These are phyloP conservation scores for Marronus borbonicus DNA, from an alignment of 2,888 invertebrate genomes.

Conservation along the genomic window DNA sequence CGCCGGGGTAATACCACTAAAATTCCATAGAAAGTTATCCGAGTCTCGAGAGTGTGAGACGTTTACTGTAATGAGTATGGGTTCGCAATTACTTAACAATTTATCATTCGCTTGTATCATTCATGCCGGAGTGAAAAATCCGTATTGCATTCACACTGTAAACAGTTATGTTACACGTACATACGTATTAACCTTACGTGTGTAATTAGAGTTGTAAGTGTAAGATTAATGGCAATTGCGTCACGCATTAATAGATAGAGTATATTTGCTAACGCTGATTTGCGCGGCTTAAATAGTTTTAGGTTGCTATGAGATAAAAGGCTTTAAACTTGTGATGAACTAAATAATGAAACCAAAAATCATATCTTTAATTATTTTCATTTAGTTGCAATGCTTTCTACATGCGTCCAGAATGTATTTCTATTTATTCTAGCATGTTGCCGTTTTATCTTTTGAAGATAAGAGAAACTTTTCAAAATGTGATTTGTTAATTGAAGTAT, in stretches of 20 bases:
- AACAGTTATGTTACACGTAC: constrained; percentile 18
- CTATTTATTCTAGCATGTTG: no score
- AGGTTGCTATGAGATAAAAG: no score
- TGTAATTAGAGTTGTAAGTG: constrained; percentile 32
- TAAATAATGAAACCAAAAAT: no score
- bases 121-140: constrained; percentile 29
- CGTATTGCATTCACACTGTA: constrained; percentile 23
- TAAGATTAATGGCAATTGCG: constrained; percentile 10
- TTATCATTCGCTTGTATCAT: constrained; percentile 43
- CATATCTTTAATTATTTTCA: no score
- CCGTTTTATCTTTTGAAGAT: no score
- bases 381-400: no score
- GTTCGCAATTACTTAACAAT: constrained; percentile 48
- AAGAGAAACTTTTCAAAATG: no score
- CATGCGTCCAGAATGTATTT: no score
- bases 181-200: background rate
- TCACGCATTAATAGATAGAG: background rate
- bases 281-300: no score
- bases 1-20: constrained; percentile 37
- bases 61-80: constrained; percentile 29
- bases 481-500: no score
- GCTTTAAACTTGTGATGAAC: no score
- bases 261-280: background rate
- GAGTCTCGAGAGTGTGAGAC: constrained; percentile 9
- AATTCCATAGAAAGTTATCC: constrained; percentile 49